These are phyloP conservation scores for Parasteatoda lunata DNA, from an alignment of 2,888 invertebrate genomes.

Conservation along the genomic window DNA sequence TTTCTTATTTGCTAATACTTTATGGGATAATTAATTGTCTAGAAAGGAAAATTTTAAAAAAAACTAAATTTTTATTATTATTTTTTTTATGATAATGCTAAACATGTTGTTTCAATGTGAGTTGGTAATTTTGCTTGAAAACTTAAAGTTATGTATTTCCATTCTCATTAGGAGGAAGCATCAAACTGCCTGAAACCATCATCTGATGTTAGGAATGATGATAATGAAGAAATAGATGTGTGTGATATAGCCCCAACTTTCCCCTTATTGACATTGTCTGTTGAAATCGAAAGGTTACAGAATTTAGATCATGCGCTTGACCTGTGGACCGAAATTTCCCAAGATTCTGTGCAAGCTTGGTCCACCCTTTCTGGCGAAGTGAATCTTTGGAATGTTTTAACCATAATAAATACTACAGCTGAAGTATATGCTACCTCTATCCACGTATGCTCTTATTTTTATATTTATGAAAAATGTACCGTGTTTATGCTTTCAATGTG, in stretches of 20 bases:
- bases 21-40: no score
- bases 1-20: no score
- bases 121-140: not conserved
- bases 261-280: conserved; percentile 38
- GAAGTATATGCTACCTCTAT: conserved; percentile 33
- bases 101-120: not conserved
- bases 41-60: no score
- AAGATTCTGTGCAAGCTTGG: conserved; percentile 11
- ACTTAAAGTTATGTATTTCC: not conserved
- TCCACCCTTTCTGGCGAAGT: not conserved
- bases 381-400: conserved; percentile 29
- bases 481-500: no score
- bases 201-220: conserved; percentile 16
- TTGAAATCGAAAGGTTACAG: conserved; percentile 48
- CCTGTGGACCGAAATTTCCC: conserved; percentile 39
- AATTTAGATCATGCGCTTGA: conserved; percentile 47
- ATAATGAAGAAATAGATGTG: conserved; percentile 42
- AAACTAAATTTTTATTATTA: not conserved
- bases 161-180: conserved; percentile 41
- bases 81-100: not conserved
- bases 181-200: conserved; percentile 8
- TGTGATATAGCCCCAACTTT: conserved; percentile 55
- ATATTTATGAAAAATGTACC: no score
- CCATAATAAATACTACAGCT: conserved; percentile 31
- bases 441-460: conserved; percentile 8